Evolutionary conservation across 2,888 invertebrate genomes (phyloP), one percentile per base, ranked within the genome.

Genomic region (Marasmarcha lunaedactyla): DNA sequence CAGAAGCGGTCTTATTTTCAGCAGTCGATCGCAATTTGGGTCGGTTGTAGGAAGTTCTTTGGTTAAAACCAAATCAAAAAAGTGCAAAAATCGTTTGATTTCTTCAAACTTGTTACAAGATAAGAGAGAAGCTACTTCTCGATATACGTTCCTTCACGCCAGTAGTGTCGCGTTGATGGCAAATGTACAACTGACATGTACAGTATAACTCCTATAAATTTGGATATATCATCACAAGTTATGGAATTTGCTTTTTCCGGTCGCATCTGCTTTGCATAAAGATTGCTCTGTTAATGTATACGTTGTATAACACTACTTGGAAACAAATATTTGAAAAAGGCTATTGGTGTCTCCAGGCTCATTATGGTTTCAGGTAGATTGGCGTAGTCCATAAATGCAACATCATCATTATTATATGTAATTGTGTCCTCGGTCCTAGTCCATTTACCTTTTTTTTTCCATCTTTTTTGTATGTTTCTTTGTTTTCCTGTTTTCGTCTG

Each of bases 1-100:
- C 1, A 55, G 1, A 1, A 54, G 9, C 4, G 51, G 58, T 14
- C 52, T 13, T 25, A 59, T 46, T 54, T 59, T 59, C 36, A 52
- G 54, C 2, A 60, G 42, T 40, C 55, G 55, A 33, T 59, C 55
- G 40, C 52, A 45, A 2, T 49, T 51, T 7, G 2, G 5, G 2
- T n/a, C 4, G 20, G 20, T 13, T 15, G 9, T 15, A 15, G 38
- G 42, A 15, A 41, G 37, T 9, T 39, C 34, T 25, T 45, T 34
- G 1, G 15, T 14, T n/a, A n/a, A n/a, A n/a, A n/a, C n/a, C 11
- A 42, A 44, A 26, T 42, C 25, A 33, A 40, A 36, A 14, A 42
- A 41, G 33, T 37, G 43, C 3, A 43, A 9, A 37, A 37, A 33
- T 11, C 35, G 25, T 41, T 45, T 45, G 12, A 45, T 52, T 33